A percentile compares a stretch with the other conserved stretches of the same genome.
phyloP scores from a whole-genome alignment of 2,888 invertebrate species.

The Nematopogon swammerdamellus region DNA sequence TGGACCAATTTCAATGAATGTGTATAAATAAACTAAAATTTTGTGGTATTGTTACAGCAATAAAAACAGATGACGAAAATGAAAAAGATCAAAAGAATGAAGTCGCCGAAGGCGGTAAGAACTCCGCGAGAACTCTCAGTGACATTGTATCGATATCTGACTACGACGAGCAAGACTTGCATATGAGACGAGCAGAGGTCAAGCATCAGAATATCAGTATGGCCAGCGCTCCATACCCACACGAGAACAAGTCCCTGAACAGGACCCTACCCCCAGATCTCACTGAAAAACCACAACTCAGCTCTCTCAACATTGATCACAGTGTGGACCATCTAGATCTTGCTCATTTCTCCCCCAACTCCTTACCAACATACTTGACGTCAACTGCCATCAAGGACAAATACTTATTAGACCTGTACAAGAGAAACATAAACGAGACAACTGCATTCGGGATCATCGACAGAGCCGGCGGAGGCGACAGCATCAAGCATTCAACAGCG shows the following conservation, averaged over 20 bases:
- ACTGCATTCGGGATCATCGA: conserved; percentile 31
- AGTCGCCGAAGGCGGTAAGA: conserved; percentile 46
- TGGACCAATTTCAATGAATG: too few species aligned
- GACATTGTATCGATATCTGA: conserved; percentile 73
- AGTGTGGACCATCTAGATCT: conserved; percentile 27
- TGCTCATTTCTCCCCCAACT: conserved; percentile 31
- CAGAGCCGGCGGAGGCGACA: conserved; percentile 17
- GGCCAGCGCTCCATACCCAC: conserved; percentile 19
- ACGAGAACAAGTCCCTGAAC: conserved; percentile 24
- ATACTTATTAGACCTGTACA: conserved; percentile 22
- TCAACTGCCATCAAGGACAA: conserved; percentile 35
- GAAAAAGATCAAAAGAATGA: conserved; percentile 45
- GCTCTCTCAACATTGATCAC: conserved; percentile 34
- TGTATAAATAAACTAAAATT: too few species aligned
- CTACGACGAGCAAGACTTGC: conserved; percentile 62
- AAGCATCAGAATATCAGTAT: conserved; percentile 29
- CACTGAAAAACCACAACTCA: conserved; percentile 27
- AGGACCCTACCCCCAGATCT: conserved; percentile 35
- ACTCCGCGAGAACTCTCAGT: conserved; percentile 66
- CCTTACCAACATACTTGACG: conserved; percentile 36
- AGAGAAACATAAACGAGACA: conserved; percentile 45
- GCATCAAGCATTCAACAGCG: conserved; percentile 24
- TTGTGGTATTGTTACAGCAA: conserved; percentile 39
- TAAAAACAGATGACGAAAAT: conserved; percentile 58
- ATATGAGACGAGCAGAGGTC: conserved; percentile 49